A percentile compares a stretch with the other conserved stretches of the same genome.
Conservation (phyloP, 2,888 invertebrate species). For the Sphaerophoria taeniata region DNA sequence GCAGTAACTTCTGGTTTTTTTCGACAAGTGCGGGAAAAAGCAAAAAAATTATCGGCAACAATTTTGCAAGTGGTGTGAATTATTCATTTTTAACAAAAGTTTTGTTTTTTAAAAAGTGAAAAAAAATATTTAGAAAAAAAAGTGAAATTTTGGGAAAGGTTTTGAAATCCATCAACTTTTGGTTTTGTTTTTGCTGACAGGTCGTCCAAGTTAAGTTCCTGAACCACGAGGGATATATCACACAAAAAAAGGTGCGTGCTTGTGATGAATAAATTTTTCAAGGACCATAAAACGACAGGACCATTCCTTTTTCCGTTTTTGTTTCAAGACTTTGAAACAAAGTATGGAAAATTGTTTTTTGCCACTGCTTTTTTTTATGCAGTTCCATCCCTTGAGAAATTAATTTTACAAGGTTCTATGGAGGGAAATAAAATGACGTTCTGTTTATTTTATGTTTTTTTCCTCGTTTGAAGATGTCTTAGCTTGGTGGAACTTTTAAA, state of each 20-base stretch:
- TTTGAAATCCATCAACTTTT: conserved; percentile 54
- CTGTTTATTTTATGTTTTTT: background rate
- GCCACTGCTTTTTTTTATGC: conserved; percentile 10
- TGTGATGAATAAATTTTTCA: conserved; percentile 11
- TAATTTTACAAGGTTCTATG: conserved; percentile 58
- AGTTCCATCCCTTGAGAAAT: conserved; percentile 50
- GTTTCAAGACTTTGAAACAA: conserved; percentile 32
- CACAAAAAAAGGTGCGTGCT: conserved; percentile 49
- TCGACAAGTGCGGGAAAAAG: conserved; percentile 33
- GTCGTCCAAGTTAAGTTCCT: conserved; percentile 39
- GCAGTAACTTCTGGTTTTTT: conserved; percentile 28
- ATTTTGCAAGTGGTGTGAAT: conserved; percentile 42
- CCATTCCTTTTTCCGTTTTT: conserved; percentile 11
- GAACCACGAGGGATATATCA: conserved; percentile 41
- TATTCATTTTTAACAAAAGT: conserved; percentile 20
- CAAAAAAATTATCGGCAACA: background rate
- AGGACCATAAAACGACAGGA: conserved; percentile 34
- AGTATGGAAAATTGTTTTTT: conserved; percentile 28
- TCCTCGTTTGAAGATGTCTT: background rate
- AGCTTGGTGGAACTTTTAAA: conserved; percentile 22
- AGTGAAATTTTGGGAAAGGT: conserved; percentile 30
- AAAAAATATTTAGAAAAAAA: conserved; percentile 18
- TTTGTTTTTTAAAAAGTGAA: conserved; percentile 21
- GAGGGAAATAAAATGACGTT: background rate
- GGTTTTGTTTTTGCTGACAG: conserved; percentile 31